A percentile compares a stretch with the other conserved stretches of the same genome.
These are phyloP conservation scores for Oryzias curvinotus DNA, from an alignment of 2,113 vertebrate genomes.

Conservation along the genomic window DNA sequence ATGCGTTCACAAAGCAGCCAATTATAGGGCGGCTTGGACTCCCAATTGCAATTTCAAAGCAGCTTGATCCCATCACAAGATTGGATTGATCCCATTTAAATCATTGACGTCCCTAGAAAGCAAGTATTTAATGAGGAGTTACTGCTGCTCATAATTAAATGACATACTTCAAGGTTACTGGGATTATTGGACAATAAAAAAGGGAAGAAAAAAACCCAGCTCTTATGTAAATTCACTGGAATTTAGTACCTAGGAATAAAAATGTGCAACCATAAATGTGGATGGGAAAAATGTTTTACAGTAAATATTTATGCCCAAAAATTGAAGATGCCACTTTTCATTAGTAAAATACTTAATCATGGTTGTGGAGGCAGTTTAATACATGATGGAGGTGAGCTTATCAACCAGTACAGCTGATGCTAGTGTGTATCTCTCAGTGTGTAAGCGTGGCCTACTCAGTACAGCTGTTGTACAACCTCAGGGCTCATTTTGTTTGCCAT, in stretches of 20 bases:
- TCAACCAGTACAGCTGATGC: conserved; percentile 45
- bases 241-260: neutral
- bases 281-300: neutral
- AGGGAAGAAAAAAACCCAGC: neutral
- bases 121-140: conserved; percentile 63
- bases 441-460: conserved; percentile 11
- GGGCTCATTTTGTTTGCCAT: conserved; percentile 26
- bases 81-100: conserved; percentile 68
- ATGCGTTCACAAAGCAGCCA: conserved; percentile 22
- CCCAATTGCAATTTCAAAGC: conserved; percentile 66
- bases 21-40: conserved; percentile 55
- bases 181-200: conserved; percentile 11
- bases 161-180: conserved; percentile 50
- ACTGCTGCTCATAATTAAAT: conserved; percentile 56
- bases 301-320: conserved; percentile 17
- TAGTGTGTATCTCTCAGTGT: neutral
- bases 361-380: conserved; percentile 17
- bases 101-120: conserved; percentile 60
- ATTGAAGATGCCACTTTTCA: conserved; percentile 26
- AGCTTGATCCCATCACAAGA: conserved; percentile 67
- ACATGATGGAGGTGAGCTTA: conserved; percentile 31
- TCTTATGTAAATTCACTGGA: neutral
- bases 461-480: conserved; percentile 41
- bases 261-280: neutral
- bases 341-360: conserved; percentile 29